Conservation (phyloP, 2,113 vertebrate species). For the Lycocorax pyrrhopterus region DNA sequence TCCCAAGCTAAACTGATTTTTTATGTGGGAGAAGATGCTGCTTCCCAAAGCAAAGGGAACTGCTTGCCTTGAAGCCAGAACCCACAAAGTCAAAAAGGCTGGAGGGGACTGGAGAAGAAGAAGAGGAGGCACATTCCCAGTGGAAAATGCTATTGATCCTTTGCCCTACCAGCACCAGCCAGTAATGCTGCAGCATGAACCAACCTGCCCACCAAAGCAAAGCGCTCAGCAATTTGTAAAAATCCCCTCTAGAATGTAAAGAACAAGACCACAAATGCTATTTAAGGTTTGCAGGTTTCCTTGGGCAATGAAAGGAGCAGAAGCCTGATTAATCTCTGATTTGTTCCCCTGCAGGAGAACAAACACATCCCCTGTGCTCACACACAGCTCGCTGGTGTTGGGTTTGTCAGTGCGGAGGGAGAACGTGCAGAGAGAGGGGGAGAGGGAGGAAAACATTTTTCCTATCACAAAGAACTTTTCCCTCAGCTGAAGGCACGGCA, state of each 20-base stretch:
- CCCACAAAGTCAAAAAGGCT: background rate
- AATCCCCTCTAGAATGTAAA: conserved; percentile 33
- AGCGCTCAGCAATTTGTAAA: conserved; percentile 22
- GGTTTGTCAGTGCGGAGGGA: background rate
- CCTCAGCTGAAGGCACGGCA: background rate
- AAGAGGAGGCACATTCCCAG: background rate
- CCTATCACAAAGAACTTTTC: background rate
- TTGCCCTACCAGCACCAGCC: background rate
- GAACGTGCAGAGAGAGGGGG: background rate
- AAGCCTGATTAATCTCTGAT: conserved; percentile 30
- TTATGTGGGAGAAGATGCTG: background rate
- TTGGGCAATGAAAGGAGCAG: background rate
- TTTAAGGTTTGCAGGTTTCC: conserved; percentile 21
- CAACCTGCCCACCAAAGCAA: conserved; percentile 24
- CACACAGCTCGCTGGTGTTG: background rate
- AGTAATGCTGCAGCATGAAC: background rate
- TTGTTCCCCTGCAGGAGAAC: background rate
- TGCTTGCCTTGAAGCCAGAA: background rate
- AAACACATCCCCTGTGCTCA: background rate
- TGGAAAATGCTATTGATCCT: conserved; percentile 47
- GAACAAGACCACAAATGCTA: conserved; percentile 11
- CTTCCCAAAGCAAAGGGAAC: background rate
- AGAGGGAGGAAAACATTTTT: background rate
- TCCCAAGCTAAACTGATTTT: background rate
- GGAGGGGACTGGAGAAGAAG: background rate